Conservation (phyloP, 2,888 invertebrate species). For the Dimorphilus gyrociliatus region DNA sequence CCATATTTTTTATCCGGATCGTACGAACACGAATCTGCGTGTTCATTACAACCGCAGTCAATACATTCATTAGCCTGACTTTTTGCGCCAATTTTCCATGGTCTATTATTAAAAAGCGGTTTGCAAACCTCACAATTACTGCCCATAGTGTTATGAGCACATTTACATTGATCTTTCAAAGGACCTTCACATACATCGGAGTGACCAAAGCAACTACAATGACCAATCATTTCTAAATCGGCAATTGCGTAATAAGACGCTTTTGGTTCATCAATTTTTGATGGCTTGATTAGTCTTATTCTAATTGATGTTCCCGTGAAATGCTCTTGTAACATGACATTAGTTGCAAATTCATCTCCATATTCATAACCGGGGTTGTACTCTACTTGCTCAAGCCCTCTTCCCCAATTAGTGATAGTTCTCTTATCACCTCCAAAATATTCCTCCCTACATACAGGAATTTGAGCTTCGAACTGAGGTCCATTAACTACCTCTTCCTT, state of each 20-base stretch:
- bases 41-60: constrained; percentile 15
- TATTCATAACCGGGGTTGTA: constrained; percentile 10
- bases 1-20: constrained; percentile 9
- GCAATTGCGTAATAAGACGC: constrained; percentile 14
- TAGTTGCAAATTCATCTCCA: constrained; percentile 6
- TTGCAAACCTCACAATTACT: constrained; percentile 12
- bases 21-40: constrained; percentile 11
- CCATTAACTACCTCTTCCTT: constrained; percentile 5
- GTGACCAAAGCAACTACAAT: constrained; percentile 16
- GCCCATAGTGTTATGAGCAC: constrained; percentile 15
- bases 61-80: constrained; percentile 9
- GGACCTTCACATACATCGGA: constrained; percentile 11
- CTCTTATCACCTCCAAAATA: constrained; percentile 8
- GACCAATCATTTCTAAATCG: constrained; percentile 13
- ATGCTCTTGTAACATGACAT: constrained; percentile 5
- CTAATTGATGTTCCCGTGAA: constrained; percentile 11
- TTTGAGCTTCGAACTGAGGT: constrained; percentile 3
- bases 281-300: constrained; percentile 11
- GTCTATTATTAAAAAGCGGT: constrained; percentile 15
- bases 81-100: constrained; percentile 12
- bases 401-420: background rate
- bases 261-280: constrained; percentile 6
- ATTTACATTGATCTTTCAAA: constrained; percentile 12
- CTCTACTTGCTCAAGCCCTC: too few species aligned
- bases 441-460: constrained; percentile 6